Conservation (phyloP, 2,113 vertebrate genomes). For the Galeopterus variegatus region DNA sequence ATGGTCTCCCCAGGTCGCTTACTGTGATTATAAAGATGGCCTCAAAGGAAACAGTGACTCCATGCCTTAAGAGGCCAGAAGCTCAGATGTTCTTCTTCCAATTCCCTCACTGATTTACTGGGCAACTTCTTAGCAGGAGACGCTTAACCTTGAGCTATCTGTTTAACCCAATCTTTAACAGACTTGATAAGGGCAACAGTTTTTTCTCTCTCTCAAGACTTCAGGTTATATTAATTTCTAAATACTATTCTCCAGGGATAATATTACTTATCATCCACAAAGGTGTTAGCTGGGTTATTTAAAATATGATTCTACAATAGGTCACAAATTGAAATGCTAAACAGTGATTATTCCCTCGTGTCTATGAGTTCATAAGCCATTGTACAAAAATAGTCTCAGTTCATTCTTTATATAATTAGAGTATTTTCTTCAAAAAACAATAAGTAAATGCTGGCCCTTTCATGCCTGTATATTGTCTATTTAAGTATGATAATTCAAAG, state of each 20-base stretch:
- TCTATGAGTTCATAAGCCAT: conserved; percentile 52
- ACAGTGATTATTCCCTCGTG: background rate
- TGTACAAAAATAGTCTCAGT: conserved; percentile 29
- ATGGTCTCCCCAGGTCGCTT: conserved; percentile 70
- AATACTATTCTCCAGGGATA: conserved; percentile 45
- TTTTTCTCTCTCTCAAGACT: conserved; percentile 33
- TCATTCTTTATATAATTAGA: background rate
- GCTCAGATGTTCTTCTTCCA: conserved; percentile 6
- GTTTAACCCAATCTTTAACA: conserved; percentile 66
- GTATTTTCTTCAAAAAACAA: conserved; percentile 34
- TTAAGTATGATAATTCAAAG: background rate
- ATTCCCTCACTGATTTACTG: conserved; percentile 48
- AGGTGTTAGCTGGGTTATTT: conserved; percentile 71
- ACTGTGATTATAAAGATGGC: conserved; percentile 51
- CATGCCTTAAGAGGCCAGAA: background rate
- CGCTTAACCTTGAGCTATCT: conserved; percentile 66
- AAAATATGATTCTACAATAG: conserved; percentile 69
- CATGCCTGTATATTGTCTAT: background rate
- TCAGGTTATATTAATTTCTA: conserved; percentile 3
- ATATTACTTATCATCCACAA: conserved; percentile 53
- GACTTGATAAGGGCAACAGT: background rate
- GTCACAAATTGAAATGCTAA: conserved; percentile 64
- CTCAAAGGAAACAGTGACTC: conserved; percentile 62
- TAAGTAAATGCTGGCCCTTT: conserved; percentile 47
- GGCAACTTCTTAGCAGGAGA: conserved; percentile 56